Evolutionary conservation across 2,113 vertebrate genomes (phyloP), one percentile per base, ranked within the genome.

Genomic region (Chaenocephalus aceratus): DNA sequence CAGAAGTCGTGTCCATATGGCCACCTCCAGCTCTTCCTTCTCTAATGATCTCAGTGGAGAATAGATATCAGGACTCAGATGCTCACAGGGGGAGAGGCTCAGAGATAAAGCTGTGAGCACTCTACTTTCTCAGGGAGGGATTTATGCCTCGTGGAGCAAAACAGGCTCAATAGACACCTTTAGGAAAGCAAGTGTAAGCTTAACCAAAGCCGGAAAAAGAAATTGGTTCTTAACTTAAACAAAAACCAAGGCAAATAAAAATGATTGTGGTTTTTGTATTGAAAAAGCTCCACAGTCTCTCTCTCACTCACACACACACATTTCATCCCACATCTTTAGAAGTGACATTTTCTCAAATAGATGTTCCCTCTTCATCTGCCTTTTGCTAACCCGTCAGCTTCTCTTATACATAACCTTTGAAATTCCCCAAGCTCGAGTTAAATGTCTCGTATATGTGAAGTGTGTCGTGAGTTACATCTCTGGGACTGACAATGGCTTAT

Each of bases 1-100:
- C 79, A 77, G 88, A 76, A 83, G 75, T 79, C 21, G 34, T 69
- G 86, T 80, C 92, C 91, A 94, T 94, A 92, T 92, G 91, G 89
- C 66, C 34, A 73, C 90, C 82, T 81, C 70, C 78, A 88, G 85
- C 83, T 89, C 67, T 78, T 82, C 75, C 72, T 65, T 49, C 78
- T 79, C 83, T 93, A 91, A 93, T 90, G 86, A 89, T 89, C 77
- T 86, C 78, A 82, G 70, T 75, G 76, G 84, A 90, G 89, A 88
- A 89, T 90, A 91, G 81, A 89, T 90, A 83, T 74, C 83, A 83
- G 72, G 69, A 76, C 71, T 82, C 44, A 70, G 66, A 67, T 3
- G 30, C 60, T 89, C n/a, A 41, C 53, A 73, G 74, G 64, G 77
- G 36, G 62, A 76, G 77, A 76, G 57, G 48, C 64, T 83, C 46